Evolutionary conservation across 2,113 vertebrate species (phyloP).

Genomic region (Oncorhynchus nerka): DNA sequence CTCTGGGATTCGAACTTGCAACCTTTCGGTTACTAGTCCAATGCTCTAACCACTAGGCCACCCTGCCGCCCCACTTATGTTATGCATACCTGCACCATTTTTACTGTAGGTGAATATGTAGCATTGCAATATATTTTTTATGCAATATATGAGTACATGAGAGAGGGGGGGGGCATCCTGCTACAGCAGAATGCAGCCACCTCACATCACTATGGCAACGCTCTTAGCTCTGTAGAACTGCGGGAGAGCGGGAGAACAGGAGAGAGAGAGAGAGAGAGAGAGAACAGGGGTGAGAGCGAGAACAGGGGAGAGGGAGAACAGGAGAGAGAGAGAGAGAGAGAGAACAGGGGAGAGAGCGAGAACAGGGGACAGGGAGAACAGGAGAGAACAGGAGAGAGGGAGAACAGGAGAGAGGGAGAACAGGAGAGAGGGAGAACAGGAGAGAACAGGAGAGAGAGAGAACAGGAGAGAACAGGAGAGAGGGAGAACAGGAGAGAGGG

Average conservation of each 20-base stretch:
- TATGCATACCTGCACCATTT: not conserved
- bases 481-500: conserved; percentile 1
- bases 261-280: not conserved
- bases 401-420: not conserved
- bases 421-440: conserved; percentile 4
- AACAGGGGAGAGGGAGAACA: conserved; percentile 7
- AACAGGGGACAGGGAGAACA: no score
- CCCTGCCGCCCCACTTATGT: not conserved
- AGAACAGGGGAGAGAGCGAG: conserved; percentile 20
- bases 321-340: conserved; percentile 11
- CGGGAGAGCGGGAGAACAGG: conserved; percentile 6
- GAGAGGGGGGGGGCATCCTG: conserved; percentile 15
- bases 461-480: conserved; percentile 4
- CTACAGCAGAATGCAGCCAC: conserved; percentile 62
- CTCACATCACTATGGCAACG: conserved; percentile 74
- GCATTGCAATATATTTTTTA: not conserved
- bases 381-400: not conserved
- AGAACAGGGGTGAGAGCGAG: conserved; percentile 11
- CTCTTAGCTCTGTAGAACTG: conserved; percentile 41
- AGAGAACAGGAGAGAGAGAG: conserved; percentile 6
- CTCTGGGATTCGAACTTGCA: no score
- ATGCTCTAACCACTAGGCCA: no score
- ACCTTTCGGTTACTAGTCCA: no score
- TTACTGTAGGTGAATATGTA: not conserved
- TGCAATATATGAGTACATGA: not conserved